Evolutionary conservation across 2,113 vertebrate genomes (phyloP).

Genomic region (Pterophyllum scalare): DNA sequence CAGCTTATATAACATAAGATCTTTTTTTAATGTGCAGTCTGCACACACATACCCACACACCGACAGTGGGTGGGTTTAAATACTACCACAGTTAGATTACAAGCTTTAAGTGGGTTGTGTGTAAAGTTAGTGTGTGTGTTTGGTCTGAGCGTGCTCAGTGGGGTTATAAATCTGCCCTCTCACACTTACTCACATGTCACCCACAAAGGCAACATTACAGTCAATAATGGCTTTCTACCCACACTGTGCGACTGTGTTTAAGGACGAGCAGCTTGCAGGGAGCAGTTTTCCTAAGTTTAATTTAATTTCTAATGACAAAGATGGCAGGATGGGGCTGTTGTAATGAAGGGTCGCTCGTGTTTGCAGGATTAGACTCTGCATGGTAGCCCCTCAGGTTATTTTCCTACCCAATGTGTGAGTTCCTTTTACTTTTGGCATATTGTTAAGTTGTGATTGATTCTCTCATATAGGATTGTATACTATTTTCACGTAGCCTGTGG

Average conservation of each 20-base stretch:
- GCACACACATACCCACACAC: neutral
- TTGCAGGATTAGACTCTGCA: neutral
- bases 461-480: neutral
- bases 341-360: neutral
- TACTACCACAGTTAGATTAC: slow-evolving; percentile 26
- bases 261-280: neutral
- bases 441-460: neutral
- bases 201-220: slow-evolving; percentile 9
- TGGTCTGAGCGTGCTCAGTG: neutral
- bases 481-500: slow-evolving; percentile 16
- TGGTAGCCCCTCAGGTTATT: neutral
- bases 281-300: neutral
- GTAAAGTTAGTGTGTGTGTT: slow-evolving; percentile 13
- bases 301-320: neutral
- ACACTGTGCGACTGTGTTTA: neutral
- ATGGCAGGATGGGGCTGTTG: neutral
- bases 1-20: neutral
- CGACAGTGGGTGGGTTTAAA: neutral
- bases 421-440: neutral
- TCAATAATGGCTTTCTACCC: neutral
- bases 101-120: slow-evolving; percentile 2
- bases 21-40: neutral
- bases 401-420: neutral
- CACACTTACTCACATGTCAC: neutral
- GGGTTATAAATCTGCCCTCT: slow-evolving; percentile 10